Evolutionary conservation across 2,888 invertebrate species (phyloP), one percentile per base, ranked within the genome.

Genomic region (Agrochola macilenta): DNA sequence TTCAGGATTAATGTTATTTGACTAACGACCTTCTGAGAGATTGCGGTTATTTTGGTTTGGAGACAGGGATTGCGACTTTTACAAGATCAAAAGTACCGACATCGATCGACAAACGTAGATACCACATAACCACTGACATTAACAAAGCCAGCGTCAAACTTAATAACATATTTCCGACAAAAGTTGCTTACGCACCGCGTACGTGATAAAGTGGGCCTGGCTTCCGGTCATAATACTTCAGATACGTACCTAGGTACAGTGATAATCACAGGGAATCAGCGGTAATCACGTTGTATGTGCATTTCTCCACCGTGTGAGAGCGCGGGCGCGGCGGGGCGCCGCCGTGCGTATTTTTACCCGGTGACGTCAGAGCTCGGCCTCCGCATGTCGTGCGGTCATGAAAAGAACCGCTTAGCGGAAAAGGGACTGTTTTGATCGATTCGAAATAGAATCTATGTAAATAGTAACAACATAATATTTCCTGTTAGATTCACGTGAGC

Each of bases 321-420:
- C 87, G 93, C 90, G 90, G 91, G 93, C 91, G 93, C 90, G 83
- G 91, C 91, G 93, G 90, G 83, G 91, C 79, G 79, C 73, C 35
- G 23, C 30, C 35, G 89, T 88, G 92, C 76, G 90, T 94, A 94
- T 94, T 94, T 95, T 94, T 93, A 92, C 90, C 85, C 83, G 69
- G 89, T 95, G 95, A 95, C 95, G 95, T 93, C 91, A 92, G 86
- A 72, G 78, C 73, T 84, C 90, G 92, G 90, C 91, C 93, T 91
- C 91, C 91, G 88, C 89, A 82, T 85, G 79, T 74, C 71, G 87
- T 78, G 78, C 70, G 89, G 91, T 90, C 91, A 90, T 87, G 74
- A 89, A 87, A 86, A 78, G 68, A 76, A 90, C 90, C 88, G 74
- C 43, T 52, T 57, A 79, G 87, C 87, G 87, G 80, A 43, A 82